Evolutionary conservation across 2,888 invertebrate genomes (phyloP).

Genomic region (Spicauda simplicius): DNA sequence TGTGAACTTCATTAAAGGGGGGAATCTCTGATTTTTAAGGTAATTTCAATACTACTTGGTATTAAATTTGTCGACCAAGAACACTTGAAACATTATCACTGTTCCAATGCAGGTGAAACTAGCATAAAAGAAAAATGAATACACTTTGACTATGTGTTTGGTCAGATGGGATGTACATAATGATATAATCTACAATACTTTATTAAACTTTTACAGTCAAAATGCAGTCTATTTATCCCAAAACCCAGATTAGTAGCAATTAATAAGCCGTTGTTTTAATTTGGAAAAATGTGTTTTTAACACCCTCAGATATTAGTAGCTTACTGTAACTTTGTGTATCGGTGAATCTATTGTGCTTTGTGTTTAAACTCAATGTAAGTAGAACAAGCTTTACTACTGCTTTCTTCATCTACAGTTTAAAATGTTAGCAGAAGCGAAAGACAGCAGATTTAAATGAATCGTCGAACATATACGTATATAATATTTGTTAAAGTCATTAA

Average conservation of each 20-base stretch:
- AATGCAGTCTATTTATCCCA: slow-evolving; percentile 1
- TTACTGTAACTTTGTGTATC: background rate
- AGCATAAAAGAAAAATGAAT: too few species aligned
- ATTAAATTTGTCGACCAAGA: too few species aligned
- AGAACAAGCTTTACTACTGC: background rate
- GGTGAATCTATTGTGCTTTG: slow-evolving; percentile 7
- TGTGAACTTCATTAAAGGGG: too few species aligned
- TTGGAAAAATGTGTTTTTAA: background rate
- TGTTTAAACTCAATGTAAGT: slow-evolving; percentile 23
- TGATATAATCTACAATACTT: too few species aligned
- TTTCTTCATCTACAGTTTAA: background rate
- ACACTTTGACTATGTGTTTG: too few species aligned
- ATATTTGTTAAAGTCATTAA: too few species aligned
- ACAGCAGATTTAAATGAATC: background rate
- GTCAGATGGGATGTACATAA: too few species aligned
- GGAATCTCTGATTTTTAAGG: too few species aligned
- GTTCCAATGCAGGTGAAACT: too few species aligned
- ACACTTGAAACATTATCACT: too few species aligned
- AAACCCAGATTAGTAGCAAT: background rate
- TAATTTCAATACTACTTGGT: too few species aligned
- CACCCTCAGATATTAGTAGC: background rate
- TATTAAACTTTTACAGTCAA: background rate
- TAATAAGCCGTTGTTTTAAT: background rate
- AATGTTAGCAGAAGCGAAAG: background rate
- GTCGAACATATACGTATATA: background rate